phyloP scores from a whole-genome alignment of 2,113 vertebrate genomes.

The Paratilapia polleni region DNA sequence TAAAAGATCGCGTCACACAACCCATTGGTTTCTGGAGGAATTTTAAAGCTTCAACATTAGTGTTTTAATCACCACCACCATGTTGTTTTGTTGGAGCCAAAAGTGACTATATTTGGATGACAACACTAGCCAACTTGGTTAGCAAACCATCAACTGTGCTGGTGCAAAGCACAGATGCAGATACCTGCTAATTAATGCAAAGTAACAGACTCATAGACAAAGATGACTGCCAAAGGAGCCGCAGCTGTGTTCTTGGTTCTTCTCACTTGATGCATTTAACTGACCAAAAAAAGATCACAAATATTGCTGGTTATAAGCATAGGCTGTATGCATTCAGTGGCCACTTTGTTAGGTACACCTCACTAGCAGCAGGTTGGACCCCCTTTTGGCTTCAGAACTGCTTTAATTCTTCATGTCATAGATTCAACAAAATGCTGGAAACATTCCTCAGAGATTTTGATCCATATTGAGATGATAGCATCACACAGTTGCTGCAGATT shows the following conservation, averaged over 20 bases:
- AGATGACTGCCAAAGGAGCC: neutral
- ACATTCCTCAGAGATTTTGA: neutral
- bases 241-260: neutral
- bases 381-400: neutral
- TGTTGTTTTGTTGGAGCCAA: neutral
- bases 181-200: neutral
- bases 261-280: neutral
- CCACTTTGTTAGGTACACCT: rapidly evolving
- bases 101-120: neutral
- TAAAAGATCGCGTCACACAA: neutral
- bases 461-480: rapidly evolving
- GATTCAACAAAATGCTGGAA: neutral
- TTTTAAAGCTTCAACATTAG: neutral
- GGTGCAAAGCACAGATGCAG: too few relatives aligned
- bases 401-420: neutral
- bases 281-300: neutral
- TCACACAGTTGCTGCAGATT: neutral
- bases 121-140: neutral
- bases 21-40: neutral
- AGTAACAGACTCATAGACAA: neutral
- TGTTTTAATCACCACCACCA: too few relatives aligned
- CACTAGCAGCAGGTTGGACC: rapidly evolving
- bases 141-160: neutral
- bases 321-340: neutral
- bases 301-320: neutral